Conservation (phyloP, 2,888 invertebrate genomes). For the Terebella lapidaria region DNA sequence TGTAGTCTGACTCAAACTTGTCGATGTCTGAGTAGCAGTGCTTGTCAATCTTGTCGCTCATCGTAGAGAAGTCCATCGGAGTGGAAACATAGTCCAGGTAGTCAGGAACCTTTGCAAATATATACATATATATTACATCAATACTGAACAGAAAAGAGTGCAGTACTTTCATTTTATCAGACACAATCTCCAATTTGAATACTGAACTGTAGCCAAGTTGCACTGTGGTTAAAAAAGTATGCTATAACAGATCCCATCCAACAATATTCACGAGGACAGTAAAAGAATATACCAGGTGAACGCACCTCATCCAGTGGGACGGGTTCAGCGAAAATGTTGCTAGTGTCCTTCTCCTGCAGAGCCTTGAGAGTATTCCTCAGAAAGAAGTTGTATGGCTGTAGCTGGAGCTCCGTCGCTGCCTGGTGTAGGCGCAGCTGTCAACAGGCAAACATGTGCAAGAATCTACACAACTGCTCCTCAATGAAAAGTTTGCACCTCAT, state of each 20-base stretch:
- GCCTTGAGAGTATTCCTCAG: conserved; percentile 72
- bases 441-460: background rate
- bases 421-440: conserved; percentile 63
- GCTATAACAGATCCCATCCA: no score
- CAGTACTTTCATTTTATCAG: no score
- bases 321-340: conserved; percentile 86
- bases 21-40: conserved; percentile 60
- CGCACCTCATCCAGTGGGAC: conserved; percentile 66
- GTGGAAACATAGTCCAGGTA: conserved; percentile 77
- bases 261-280: background rate
- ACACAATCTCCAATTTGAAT: no score
- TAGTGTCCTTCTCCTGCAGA: conserved; percentile 73
- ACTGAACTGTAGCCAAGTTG: no score
- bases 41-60: conserved; percentile 61
- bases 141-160: no score
- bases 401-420: conserved; percentile 64
- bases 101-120: conserved; percentile 67
- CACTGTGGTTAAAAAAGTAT: no score
- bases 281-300: no score
- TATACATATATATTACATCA: no score
- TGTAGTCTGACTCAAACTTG: conserved; percentile 82
- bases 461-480: no score
- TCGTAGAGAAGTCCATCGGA: conserved; percentile 86
- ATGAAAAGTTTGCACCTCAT: no score
- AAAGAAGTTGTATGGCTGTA: conserved; percentile 77